Percentiles rank a stretch among this genome's conserved stretches.
These are phyloP conservation scores for Leptoclinus maculatus DNA, from an alignment of 2,797 vertebrate species.

Conservation along the genomic window DNA sequence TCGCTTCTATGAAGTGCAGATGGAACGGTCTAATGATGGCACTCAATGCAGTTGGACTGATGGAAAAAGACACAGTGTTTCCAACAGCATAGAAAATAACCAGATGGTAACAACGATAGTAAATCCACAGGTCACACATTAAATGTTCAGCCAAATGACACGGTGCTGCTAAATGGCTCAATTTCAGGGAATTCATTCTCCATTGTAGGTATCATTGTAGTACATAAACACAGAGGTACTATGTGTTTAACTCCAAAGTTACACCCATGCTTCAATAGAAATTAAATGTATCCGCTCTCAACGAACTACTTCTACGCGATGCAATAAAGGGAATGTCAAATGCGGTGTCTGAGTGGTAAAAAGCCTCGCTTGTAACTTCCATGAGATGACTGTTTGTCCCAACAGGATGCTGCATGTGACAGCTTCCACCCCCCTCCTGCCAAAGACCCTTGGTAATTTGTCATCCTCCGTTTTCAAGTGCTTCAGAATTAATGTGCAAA, in stretches of 20 bases:
- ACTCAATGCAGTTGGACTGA: neutral
- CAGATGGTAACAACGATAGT: constrained; percentile 27
- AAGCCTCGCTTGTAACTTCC: constrained; percentile 33
- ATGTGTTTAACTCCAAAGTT: neutral
- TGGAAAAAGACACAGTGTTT: neutral
- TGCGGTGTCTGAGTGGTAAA: constrained; percentile 30
- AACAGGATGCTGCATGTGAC: constrained; percentile 35
- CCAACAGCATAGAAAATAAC: neutral
- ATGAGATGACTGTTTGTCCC: constrained; percentile 38
- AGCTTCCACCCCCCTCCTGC: constrained; percentile 51
- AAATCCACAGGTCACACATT: constrained; percentile 22
- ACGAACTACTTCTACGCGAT: neutral
- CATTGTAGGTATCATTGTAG: neutral
- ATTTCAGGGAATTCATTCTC: neutral
- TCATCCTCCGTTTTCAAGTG: constrained; percentile 41
- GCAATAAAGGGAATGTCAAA: constrained; percentile 32
- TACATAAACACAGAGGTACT: neutral
- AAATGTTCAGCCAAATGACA: constrained; percentile 32
- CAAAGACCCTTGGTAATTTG: constrained; percentile 56
- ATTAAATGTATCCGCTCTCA: neutral
- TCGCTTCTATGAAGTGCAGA: neutral
- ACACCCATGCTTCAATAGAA: constrained; percentile 3
- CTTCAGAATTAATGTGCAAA: constrained; percentile 44
- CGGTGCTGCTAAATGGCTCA: constrained; percentile 9
- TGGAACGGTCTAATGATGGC: constrained; percentile 2